Evolutionary conservation across 2,888 invertebrate species (phyloP).

Genomic region (Imbricaverruca yamaguchii): DNA sequence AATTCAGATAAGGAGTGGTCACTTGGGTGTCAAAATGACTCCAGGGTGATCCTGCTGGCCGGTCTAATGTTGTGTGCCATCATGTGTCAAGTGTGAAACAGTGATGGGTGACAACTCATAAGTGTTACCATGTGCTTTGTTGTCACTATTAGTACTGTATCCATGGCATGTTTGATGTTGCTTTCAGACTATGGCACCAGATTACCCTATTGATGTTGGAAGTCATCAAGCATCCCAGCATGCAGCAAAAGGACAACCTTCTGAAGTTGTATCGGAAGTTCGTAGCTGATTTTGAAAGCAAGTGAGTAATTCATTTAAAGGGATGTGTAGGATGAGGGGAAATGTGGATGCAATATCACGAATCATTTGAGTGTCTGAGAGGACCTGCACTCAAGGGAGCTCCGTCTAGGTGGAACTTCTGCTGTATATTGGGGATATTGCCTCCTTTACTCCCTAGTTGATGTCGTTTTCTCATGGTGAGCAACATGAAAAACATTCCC

Average conservation of each 20-base stretch:
- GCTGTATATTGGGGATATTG: no score
- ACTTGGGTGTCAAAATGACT: no score
- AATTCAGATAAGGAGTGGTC: no score
- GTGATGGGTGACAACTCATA: background rate
- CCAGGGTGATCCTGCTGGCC: background rate
- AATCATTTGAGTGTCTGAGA: no score
- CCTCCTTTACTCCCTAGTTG: no score
- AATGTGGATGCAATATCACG: background rate
- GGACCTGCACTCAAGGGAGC: no score
- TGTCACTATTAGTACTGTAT: background rate
- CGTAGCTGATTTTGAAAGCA: slow-evolving; percentile 85
- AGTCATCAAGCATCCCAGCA: slow-evolving; percentile 68
- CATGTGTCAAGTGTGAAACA: background rate
- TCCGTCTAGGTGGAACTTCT: no score
- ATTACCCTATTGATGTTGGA: slow-evolving; percentile 72
- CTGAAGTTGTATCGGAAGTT: slow-evolving; percentile 86
- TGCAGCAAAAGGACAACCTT: slow-evolving; percentile 67
- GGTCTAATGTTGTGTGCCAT: background rate
- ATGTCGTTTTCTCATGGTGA: no score
- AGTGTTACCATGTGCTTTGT: background rate
- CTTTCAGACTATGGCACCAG: slow-evolving; percentile 81
- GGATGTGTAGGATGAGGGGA: no score
- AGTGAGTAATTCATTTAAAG: slow-evolving; percentile 54
- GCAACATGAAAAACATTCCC: no score
- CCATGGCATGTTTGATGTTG: background rate